Base-by-base conservation (phyloP, 2,113 vertebrate species). In the Paraplagusia blochii region DNA sequence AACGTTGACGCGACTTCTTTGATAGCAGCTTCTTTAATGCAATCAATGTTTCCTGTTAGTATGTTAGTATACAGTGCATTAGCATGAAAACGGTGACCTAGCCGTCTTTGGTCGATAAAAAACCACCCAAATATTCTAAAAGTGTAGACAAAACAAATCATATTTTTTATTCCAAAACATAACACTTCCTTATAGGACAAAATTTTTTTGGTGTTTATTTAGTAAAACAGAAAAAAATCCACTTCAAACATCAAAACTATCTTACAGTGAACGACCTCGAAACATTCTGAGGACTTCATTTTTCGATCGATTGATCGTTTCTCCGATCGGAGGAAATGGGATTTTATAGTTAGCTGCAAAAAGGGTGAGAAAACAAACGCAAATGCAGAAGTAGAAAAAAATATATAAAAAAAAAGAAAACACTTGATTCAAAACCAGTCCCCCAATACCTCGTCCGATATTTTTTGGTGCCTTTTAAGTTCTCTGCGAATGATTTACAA, bases 201-300 rank as follows among this genome's bases (percentile, higher is more conserved):
- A 10, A n/a, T 43, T 39, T 79, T 66, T 73, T 63, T 48, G 18
- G 48, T 58, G 44, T 33, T 72, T 67, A 66, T 19, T 46, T 65
- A 54, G 8, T 53, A 10, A 10, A 69, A 59, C 52, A 5, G 19
- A 34, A 81, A 73, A 78, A 29, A 54, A 61, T 54, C 44, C 40
- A 61, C 43, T 69, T 60, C 67, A 75, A 74, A 61, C n/a, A 18
- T 50, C n/a, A 44, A 66, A 36, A 71, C 44, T 59, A 68, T 56
- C 9, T 35, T 51, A 17, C 22, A 63, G 57, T 48, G 42, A 53
- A 58, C 8, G 35, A 39, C n/a, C n/a, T n/a, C 61, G 63, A 72
- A 78, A 71, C 40, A 57, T 73, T 66, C 71, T 63, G 53, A 50
- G 8, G 52, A 45, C 56, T 58, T 9, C 29, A 65, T 52, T 59